Evolutionary conservation across 1,140 invertebrate genomes (phyloP).

Genomic region (Heliconius himera): DNA sequence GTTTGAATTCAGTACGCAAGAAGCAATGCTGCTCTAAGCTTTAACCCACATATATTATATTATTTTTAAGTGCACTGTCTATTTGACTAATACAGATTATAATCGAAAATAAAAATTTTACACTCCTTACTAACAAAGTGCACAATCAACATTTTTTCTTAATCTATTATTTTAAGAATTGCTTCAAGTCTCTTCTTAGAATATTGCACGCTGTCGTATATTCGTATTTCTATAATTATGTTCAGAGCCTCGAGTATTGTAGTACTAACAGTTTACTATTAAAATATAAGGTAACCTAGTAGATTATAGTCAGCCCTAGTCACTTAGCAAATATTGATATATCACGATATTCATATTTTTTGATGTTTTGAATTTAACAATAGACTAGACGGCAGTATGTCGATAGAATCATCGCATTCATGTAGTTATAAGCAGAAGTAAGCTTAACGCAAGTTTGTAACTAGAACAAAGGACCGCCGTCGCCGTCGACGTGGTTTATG

Average conservation of each 20-base stretch:
- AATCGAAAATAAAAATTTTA: neutral
- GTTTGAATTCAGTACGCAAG: neutral
- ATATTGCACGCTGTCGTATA: neutral
- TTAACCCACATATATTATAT: neutral
- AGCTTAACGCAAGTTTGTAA: conserved; percentile 48
- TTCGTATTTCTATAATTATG: neutral
- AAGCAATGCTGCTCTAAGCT: neutral
- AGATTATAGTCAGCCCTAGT: conserved; percentile 21
- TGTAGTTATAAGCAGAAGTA: conserved; percentile 41
- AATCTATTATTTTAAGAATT: neutral
- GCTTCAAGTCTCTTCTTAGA: conserved; percentile 3
- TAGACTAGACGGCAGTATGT: conserved; percentile 29
- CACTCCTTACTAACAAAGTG: conserved; percentile 4
- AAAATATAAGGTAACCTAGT: neutral
- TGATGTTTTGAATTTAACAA: conserved; percentile 45
- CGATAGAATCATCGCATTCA: conserved; percentile 38
- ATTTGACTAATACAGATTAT: neutral
- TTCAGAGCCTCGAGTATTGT: conserved; percentile 1
- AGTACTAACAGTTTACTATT: neutral
- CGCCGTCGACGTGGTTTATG: conserved; percentile 38
- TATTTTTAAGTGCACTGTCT: neutral
- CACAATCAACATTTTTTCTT: neutral
- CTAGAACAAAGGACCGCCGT: conserved; percentile 26
- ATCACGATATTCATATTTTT: conserved; percentile 79
- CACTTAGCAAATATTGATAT: conserved; percentile 44